These are phyloP conservation scores for Thunnus thynnus DNA, from an alignment of 2,113 vertebrate species.

Conservation along the genomic window DNA sequence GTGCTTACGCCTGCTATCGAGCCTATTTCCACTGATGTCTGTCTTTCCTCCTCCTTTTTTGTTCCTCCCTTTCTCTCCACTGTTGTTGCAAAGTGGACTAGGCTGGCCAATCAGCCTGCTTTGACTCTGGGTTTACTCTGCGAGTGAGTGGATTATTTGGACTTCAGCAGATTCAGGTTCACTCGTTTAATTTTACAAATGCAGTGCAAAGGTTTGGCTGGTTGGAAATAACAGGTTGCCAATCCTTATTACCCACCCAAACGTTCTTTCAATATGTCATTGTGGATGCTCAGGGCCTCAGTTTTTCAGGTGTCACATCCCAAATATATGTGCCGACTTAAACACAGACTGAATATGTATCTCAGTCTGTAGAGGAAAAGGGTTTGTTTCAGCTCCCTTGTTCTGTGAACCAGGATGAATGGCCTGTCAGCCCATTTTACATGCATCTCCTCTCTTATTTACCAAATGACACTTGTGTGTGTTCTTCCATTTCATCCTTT, in stretches of 20 bases:
- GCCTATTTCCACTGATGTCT: conserved; percentile 89
- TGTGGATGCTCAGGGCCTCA: conserved; percentile 95
- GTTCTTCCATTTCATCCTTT: conserved; percentile 60
- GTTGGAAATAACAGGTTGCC: conserved; percentile 24
- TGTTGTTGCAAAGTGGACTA: conserved; percentile 54
- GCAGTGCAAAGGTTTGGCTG: conserved; percentile 59
- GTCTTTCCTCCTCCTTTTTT: conserved; percentile 15
- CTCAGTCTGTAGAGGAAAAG: conserved; percentile 11
- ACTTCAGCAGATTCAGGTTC: conserved; percentile 62
- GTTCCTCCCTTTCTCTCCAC: conserved; percentile 44
- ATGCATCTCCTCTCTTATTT: conserved; percentile 36
- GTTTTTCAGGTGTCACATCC: conserved; percentile 88
- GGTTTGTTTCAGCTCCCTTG: conserved; percentile 20
- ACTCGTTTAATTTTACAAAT: conserved; percentile 60
- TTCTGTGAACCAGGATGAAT: conserved; percentile 43
- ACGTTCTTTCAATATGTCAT: conserved; percentile 83
- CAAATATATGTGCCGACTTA: conserved; percentile 69
- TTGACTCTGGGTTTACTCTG: conserved; percentile 69
- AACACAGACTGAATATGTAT: conserved; percentile 83
- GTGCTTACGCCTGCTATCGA: conserved; percentile 94
- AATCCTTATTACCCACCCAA: conserved; percentile 36
- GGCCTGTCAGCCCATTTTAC: conserved; percentile 27
- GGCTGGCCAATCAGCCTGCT: conserved; percentile 49
- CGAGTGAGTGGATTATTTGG: conserved; percentile 77
- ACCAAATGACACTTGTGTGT: conserved; percentile 53